Percentiles rank a stretch among this genome's conserved stretches.
Evolutionary conservation across 2,888 invertebrate genomes (phyloP).

Genomic region (Drosophila helvetica): DNA sequence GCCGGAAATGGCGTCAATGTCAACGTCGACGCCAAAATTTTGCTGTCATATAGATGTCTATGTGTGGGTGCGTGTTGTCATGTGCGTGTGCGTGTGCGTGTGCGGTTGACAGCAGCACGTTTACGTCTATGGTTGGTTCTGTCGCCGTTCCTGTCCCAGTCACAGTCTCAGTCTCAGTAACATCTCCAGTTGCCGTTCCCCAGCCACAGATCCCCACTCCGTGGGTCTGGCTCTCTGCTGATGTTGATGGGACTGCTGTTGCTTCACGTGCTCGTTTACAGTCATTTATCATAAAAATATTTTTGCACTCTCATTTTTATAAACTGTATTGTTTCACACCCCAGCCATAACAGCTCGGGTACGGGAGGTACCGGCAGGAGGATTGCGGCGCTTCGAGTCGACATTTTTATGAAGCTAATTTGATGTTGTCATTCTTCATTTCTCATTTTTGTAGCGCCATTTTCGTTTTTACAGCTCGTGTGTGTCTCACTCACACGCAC

Average conservation of each 20-base stretch:
- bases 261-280: constrained; percentile 77
- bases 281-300: constrained; percentile 79
- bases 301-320: constrained; percentile 73
- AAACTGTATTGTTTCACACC: constrained; percentile 77
- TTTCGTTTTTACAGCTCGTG: constrained; percentile 66
- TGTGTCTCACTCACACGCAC: constrained; percentile 12
- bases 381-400: constrained; percentile 35
- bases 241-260: constrained; percentile 41
- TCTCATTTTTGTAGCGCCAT: constrained; percentile 74
- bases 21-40: constrained; percentile 74
- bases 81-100: constrained; percentile 78
- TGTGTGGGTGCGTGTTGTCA: constrained; percentile 44
- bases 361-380: constrained; percentile 1
- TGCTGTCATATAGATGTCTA: constrained; percentile 57
- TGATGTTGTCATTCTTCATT: constrained; percentile 78
- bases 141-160: neutral
- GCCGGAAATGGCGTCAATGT: constrained; percentile 78
- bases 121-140: constrained; percentile 59
- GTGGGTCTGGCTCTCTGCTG: constrained; percentile 17
- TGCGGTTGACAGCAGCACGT: constrained; percentile 74
- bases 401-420: constrained; percentile 78
- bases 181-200: too few species aligned
- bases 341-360: constrained; percentile 1
- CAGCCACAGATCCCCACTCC: too few species aligned
- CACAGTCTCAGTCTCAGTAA: neutral